phyloP scores from a whole-genome alignment of 2,888 invertebrate species.

The Adelognathus sp. region DNA sequence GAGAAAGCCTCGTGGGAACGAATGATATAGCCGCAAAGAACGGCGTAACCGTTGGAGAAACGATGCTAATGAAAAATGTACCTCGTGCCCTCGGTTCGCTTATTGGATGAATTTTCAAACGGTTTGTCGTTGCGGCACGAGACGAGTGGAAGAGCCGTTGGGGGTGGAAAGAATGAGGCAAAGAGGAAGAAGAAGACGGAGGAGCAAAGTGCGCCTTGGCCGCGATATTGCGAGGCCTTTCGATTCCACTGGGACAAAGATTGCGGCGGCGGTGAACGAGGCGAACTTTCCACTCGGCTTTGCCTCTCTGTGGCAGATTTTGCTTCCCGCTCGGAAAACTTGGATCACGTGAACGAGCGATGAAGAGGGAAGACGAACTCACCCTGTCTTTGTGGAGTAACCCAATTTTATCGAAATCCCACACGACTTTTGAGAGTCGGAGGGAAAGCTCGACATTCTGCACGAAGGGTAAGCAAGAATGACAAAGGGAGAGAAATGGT shows the following conservation, averaged over 20 bases:
- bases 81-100: slow-evolving; percentile 40
- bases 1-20: slow-evolving; percentile 37
- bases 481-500: not conserved
- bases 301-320: slow-evolving; percentile 47
- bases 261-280: slow-evolving; percentile 56
- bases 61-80: slow-evolving; percentile 60
- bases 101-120: slow-evolving; percentile 71
- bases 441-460: not conserved
- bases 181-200: slow-evolving; percentile 1
- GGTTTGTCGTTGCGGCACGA: slow-evolving; percentile 53
- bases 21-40: slow-evolving; percentile 8
- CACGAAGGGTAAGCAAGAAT: slow-evolving; percentile 7
- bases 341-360: not conserved
- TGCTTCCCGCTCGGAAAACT: slow-evolving; percentile 21
- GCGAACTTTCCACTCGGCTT: slow-evolving; percentile 54
- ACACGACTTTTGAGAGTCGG: slow-evolving; percentile 24
- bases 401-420: slow-evolving; percentile 60
- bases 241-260: slow-evolving; percentile 55
- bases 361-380: not conserved
- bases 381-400: slow-evolving; percentile 54
- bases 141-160: slow-evolving; percentile 44
- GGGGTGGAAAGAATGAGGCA: slow-evolving; percentile 26
- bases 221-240: slow-evolving; percentile 56
- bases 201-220: slow-evolving; percentile 33
- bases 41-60: slow-evolving; percentile 28